These are phyloP conservation scores for Diorhabda elongata DNA, from an alignment of 1,140 invertebrate species.

Conservation along the genomic window DNA sequence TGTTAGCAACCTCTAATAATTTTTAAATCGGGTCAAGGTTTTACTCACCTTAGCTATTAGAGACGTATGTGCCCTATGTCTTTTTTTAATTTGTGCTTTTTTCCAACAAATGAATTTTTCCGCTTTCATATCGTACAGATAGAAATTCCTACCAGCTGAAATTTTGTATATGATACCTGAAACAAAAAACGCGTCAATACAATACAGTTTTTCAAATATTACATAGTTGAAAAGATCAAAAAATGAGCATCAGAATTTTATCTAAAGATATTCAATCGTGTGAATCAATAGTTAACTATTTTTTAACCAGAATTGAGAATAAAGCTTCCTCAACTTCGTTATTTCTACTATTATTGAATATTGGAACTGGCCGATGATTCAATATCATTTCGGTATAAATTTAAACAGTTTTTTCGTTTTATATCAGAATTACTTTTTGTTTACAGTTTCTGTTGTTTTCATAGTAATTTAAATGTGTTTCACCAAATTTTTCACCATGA, in stretches of 20 bases:
- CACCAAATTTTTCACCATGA: no score
- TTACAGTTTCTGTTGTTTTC: no score
- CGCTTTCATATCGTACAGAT: constrained; percentile 23
- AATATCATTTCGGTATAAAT: no score
- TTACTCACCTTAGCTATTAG: constrained; percentile 25
- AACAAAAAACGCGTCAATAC: constrained; percentile 1
- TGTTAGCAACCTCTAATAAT: no score
- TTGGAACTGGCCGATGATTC: no score
- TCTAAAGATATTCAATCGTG: no score
- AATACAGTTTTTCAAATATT: neutral
- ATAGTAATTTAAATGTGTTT: no score
- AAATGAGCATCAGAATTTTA: neutral
- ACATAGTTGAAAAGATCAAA: neutral
- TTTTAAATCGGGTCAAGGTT: no score
- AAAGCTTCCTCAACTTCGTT: neutral
- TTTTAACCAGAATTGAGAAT: neutral
- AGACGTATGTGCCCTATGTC: neutral
- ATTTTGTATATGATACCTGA: constrained; percentile 25
- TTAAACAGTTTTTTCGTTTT: no score
- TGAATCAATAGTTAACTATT: neutral
- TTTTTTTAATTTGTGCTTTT: constrained; percentile 5
- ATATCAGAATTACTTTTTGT: no score
- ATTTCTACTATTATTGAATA: no score
- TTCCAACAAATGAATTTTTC: constrained; percentile 30
- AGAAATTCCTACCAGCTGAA: constrained; percentile 18